phyloP scores from a whole-genome alignment of 2,888 invertebrate species.

The Ophonus ardosiacus region DNA sequence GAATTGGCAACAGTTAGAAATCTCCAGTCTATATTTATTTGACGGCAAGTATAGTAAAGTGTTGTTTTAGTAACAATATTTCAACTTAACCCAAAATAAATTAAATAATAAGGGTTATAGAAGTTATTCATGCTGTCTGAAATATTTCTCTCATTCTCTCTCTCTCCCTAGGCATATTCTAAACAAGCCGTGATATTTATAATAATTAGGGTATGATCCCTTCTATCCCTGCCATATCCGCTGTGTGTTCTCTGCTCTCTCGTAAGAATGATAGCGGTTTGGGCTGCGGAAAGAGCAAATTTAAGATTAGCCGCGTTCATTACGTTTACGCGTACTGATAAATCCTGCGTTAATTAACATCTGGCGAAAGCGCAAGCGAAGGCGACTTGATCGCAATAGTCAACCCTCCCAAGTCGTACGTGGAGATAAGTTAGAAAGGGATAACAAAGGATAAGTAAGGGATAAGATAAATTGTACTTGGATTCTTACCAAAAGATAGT shows the following conservation, averaged over 20 bases:
- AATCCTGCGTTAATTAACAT: constrained; percentile 61
- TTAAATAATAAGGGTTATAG: too few relatives aligned
- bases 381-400: constrained; percentile 33
- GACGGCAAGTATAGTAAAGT: too few relatives aligned
- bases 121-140: too few relatives aligned
- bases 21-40: too few relatives aligned
- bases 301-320: constrained; percentile 62
- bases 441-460: background rate
- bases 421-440: constrained; percentile 1
- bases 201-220: constrained; percentile 12
- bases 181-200: background rate
- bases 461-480: background rate
- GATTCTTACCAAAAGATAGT: background rate
- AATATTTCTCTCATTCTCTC: too few relatives aligned
- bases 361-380: constrained; percentile 41
- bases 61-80: too few relatives aligned
- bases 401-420: constrained; percentile 8
- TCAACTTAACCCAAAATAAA: too few relatives aligned
- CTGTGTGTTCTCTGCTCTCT: background rate
- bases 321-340: constrained; percentile 54
- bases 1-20: too few relatives aligned
- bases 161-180: too few relatives aligned
- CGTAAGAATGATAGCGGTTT: constrained; percentile 52
- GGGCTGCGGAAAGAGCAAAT: constrained; percentile 47
- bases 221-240: constrained; percentile 13